phyloP scores from a whole-genome alignment of 2,797 vertebrate genomes.

The Botia almorhae region DNA sequence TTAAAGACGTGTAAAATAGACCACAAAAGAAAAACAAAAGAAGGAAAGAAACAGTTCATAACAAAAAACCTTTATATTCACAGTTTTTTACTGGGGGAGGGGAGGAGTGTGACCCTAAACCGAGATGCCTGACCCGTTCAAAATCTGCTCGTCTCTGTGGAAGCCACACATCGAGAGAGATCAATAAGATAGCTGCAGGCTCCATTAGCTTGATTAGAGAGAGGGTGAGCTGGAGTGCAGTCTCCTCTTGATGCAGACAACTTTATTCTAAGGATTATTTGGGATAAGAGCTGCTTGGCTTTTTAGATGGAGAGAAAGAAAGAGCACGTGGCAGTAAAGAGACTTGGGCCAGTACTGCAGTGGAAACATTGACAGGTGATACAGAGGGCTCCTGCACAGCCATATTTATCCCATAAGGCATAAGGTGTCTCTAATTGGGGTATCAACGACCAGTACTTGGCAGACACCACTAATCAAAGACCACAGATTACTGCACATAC shows the following conservation, averaged over 20 bases:
- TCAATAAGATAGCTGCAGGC: conserved; percentile 89
- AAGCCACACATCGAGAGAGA: conserved; percentile 80
- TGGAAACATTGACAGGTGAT: conserved; percentile 77
- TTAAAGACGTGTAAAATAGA: conserved; percentile 82
- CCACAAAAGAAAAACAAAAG: conserved; percentile 70
- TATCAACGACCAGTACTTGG: conserved; percentile 79
- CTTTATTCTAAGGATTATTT: conserved; percentile 88
- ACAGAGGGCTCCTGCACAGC: conserved; percentile 76
- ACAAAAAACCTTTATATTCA: conserved; percentile 62
- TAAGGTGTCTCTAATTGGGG: conserved; percentile 83
- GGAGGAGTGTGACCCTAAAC: conserved; percentile 33
- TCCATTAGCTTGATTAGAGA: conserved; percentile 95
- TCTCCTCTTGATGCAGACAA: conserved; percentile 80
- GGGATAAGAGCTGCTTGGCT: conserved; percentile 77
- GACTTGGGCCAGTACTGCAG: not conserved
- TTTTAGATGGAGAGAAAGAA: conserved; percentile 73
- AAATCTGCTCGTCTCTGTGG: conserved; percentile 83
- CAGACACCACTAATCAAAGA: conserved; percentile 74
- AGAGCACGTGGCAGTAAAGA: conserved; percentile 36
- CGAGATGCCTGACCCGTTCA: conserved; percentile 76
- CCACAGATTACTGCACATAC: conserved; percentile 48
- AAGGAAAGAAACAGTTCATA: conserved; percentile 60
- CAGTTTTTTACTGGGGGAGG: conserved; percentile 2
- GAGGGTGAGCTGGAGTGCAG: conserved; percentile 69
- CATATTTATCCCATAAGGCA: conserved; percentile 71